Conservation (phyloP, 2,888 invertebrate genomes). For the Pristionchus maxplancki region DNA sequence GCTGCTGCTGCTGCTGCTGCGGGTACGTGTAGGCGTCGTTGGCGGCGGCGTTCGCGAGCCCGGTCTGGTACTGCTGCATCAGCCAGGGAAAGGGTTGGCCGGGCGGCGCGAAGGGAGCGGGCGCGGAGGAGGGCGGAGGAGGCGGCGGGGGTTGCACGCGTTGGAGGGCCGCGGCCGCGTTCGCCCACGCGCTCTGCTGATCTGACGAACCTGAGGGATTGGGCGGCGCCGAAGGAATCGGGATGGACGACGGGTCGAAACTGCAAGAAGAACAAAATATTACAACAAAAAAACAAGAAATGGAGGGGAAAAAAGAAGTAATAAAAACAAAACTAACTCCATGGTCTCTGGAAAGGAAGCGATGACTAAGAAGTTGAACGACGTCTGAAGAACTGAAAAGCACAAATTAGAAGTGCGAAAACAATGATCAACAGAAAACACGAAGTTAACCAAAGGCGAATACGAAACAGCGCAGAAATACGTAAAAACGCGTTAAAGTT, state of each 20-base stretch:
- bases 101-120: too few relatives aligned
- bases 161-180: conserved; percentile 11
- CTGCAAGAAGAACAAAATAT: background rate
- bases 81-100: conserved; percentile 50
- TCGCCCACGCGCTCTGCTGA: conserved; percentile 42
- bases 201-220: conserved; percentile 33
- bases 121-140: background rate
- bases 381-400: conserved; percentile 16
- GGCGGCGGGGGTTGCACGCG: background rate
- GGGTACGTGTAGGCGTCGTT: conserved; percentile 20
- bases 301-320: too few relatives aligned
- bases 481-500: background rate
- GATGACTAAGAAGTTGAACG: background rate
- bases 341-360: background rate
- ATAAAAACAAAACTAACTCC: background rate
- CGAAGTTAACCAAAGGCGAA: background rate
- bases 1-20: conserved; percentile 23
- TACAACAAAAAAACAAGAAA: too few relatives aligned
- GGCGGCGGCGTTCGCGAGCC: conserved; percentile 1
- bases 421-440: background rate
- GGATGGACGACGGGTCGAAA: conserved; percentile 47
- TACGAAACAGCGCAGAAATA: background rate
- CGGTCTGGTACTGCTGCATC: conserved; percentile 45
- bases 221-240: conserved; percentile 29
- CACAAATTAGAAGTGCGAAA: background rate